Percentiles rank a stretch among this genome's conserved stretches.
Evolutionary conservation across 2,113 vertebrate species (phyloP).

Genomic region (Hiodon alosoides): DNA sequence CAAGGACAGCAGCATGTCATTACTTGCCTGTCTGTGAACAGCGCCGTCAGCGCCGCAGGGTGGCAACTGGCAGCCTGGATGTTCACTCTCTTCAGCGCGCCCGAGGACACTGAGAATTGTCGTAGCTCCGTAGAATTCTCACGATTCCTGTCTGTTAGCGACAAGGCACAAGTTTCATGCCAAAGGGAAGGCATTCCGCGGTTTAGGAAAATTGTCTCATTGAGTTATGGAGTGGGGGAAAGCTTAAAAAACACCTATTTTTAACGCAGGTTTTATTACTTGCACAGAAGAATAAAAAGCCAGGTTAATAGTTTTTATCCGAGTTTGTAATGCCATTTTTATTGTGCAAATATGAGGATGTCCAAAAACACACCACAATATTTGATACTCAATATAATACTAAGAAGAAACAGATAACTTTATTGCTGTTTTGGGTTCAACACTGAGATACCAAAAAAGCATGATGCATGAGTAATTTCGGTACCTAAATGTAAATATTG

Average conservation of each 20-base stretch:
- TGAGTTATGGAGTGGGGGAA: neutral
- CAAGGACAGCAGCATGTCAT: neutral
- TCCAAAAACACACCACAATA: too few species aligned
- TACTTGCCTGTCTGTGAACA: neutral
- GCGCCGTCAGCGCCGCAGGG: neutral
- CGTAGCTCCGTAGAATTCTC: neutral
- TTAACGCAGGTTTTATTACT: neutral
- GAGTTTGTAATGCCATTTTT: too few species aligned
- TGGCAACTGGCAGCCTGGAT: neutral
- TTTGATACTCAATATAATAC: too few species aligned
- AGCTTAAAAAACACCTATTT: neutral
- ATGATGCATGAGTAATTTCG: too few species aligned
- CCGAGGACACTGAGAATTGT: neutral
- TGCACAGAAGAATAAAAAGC: too few species aligned
- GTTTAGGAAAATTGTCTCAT: neutral
- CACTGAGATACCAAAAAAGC: too few species aligned
- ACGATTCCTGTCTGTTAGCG: slow-evolving; percentile 7
- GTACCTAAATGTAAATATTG: too few species aligned
- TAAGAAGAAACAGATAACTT: too few species aligned
- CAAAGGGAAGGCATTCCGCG: neutral
- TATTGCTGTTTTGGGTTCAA: too few species aligned
- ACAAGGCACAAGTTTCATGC: neutral
- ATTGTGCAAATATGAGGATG: too few species aligned
- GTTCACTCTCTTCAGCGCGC: neutral
- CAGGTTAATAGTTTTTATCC: too few species aligned